Evolutionary conservation across 2,888 invertebrate species (phyloP), one percentile per base, ranked within the genome.

Genomic region (Hoplodrina blanda): DNA sequence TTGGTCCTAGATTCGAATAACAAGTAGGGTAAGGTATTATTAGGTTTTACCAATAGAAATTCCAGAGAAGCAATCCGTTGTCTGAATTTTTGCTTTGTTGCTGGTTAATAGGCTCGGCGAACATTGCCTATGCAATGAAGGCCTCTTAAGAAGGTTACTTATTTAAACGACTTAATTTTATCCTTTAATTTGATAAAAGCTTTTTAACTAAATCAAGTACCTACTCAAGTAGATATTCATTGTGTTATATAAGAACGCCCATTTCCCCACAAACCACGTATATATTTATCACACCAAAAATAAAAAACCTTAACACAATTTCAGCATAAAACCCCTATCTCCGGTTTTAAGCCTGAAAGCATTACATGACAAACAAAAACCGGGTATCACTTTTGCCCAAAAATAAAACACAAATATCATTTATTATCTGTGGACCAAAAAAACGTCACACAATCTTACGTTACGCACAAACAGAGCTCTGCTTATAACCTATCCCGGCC

Each of bases 381-480:
- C 33, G 62, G 25, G 8, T 44, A 52, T 60, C 62, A 71, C 56
- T 80, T 54, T 64, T 63, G 54, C 68, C 67, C 30, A 67, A 83
- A 77, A 82, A 82, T 73, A 73, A n/a, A 79, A 67, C 64, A 68
- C 57, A 68, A 84, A 81, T 76, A 78, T 81, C 66, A 87, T 89
- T 84, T 87, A 83, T 86, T 90, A 92, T 91, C 90, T 84, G 83
- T 70, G 67, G 73, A 67, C 75, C 85, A 86, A 89, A 92, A 92
- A 92, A 91, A 90, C 83, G 91, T 90, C 93, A 91, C 90, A 91
- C 90, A 91, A 91, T 93, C 94, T 95, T 94, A 91, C 75, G 86
- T 87, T 88, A 92, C 91, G 90, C 91, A 91, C 91, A 92, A 91
- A 91, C 91, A 86, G 84, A 80, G 91, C 91, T 91, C 91, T 84